Percentiles rank a stretch among this genome's conserved stretches.
Evolutionary conservation across 2,888 invertebrate species (phyloP).

Genomic region (Scrobipalpa atriplicella): DNA sequence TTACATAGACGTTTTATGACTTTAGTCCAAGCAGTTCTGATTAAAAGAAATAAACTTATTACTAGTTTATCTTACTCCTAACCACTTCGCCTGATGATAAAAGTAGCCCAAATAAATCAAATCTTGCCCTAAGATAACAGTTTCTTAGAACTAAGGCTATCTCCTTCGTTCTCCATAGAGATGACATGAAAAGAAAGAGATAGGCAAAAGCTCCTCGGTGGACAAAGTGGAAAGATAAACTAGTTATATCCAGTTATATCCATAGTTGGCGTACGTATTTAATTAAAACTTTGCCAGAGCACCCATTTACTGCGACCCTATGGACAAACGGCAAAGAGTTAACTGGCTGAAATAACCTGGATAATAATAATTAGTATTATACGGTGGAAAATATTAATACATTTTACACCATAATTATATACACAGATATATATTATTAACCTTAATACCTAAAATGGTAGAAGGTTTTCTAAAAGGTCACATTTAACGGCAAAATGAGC

Average conservation of each 20-base stretch:
- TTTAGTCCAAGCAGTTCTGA: not conserved
- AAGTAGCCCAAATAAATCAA: slow-evolving; percentile 16
- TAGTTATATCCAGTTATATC: slow-evolving; percentile 37
- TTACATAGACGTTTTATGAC: not conserved
- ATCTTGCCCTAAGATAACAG: slow-evolving; percentile 19
- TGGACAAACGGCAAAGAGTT: slow-evolving; percentile 21
- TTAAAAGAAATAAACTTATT: not conserved
- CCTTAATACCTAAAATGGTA: too few relatives aligned
- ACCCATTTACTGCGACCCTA: slow-evolving; percentile 32
- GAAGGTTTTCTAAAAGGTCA: not conserved
- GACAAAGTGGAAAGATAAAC: slow-evolving; percentile 52
- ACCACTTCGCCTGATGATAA: not conserved
- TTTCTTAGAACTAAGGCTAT: not conserved
- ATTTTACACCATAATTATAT: too few relatives aligned
- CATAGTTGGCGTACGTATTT: slow-evolving; percentile 54
- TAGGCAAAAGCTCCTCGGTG: slow-evolving; percentile 40
- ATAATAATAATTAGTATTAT: not conserved
- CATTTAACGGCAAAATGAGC: not conserved
- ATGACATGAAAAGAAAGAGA: not conserved
- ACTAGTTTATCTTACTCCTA: not conserved
- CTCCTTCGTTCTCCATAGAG: not conserved
- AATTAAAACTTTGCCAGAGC: slow-evolving; percentile 71
- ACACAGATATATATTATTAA: too few relatives aligned
- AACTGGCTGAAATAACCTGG: not conserved
- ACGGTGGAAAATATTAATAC: too few relatives aligned